These are phyloP conservation scores for Epinephelus fuscoguttatus DNA, from an alignment of 2,113 vertebrate species.

Conservation along the genomic window DNA sequence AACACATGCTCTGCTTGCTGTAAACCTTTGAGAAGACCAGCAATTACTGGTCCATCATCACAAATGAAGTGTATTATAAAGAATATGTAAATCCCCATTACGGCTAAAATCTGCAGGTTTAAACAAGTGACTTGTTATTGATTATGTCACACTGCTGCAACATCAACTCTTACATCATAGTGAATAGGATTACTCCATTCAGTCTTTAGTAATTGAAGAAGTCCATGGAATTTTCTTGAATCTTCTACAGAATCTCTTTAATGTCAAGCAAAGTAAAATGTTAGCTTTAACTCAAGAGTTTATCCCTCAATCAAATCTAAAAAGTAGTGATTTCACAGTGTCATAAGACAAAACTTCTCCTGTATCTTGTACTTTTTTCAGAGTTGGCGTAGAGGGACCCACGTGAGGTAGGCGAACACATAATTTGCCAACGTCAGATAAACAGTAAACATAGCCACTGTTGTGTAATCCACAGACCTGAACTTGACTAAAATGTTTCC, in stretches of 20 bases:
- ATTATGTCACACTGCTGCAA: too few relatives aligned
- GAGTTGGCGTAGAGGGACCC: not conserved
- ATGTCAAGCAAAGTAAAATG: not conserved
- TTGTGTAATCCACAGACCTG: constrained; percentile 51
- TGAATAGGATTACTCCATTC: not conserved
- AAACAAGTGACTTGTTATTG: not conserved
- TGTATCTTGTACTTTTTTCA: not conserved
- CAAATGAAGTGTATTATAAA: not conserved
- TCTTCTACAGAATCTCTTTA: not conserved
- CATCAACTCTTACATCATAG: not conserved
- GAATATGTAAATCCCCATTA: not conserved
- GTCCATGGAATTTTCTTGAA: not conserved
- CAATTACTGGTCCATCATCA: not conserved
- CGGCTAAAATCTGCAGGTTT: not conserved
- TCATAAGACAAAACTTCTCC: not conserved
- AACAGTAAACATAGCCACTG: constrained; percentile 17
- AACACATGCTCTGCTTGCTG: not conserved
- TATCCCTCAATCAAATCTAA: not conserved
- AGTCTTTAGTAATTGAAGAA: not conserved
- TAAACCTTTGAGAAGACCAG: not conserved
- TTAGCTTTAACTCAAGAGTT: not conserved
- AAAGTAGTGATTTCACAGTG: not conserved
- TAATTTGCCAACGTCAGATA: constrained; percentile 18
- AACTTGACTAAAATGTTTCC: constrained; percentile 49
- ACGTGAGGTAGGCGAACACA: not conserved